Percentiles rank a stretch among this genome's conserved stretches.
Evolutionary conservation across 2,888 invertebrate genomes (phyloP).

Genomic region (Drosophila acutilabella): DNA sequence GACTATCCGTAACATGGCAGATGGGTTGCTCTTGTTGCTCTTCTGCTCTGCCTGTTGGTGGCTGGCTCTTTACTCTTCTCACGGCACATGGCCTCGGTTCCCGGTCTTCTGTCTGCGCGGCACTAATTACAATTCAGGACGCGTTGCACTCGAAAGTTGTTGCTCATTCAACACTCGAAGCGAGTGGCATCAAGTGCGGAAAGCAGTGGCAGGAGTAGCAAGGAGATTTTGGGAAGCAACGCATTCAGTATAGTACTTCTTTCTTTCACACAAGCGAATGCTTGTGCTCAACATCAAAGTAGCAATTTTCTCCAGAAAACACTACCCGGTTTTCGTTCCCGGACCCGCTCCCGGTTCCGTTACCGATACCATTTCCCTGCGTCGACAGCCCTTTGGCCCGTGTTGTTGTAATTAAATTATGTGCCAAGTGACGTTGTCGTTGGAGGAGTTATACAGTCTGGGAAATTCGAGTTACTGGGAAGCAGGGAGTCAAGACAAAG

Average conservation of each 20-base stretch:
- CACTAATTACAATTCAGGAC: slow-evolving; percentile 82
- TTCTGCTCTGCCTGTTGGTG: slow-evolving; percentile 1
- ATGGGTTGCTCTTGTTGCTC: slow-evolving; percentile 7
- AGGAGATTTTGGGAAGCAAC: not conserved
- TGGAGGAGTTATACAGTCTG: slow-evolving; percentile 40
- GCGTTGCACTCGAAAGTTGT: slow-evolving; percentile 79
- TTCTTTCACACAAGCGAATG: not conserved
- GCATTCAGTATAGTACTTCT: not conserved
- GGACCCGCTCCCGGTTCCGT: not conserved
- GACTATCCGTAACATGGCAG: slow-evolving; percentile 32
- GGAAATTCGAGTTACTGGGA: slow-evolving; percentile 8
- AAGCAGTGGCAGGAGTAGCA: not conserved
- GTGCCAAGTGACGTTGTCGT: slow-evolving; percentile 77
- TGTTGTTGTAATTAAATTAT: slow-evolving; percentile 82
- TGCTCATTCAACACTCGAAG: slow-evolving; percentile 75
- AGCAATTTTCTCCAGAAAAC: slow-evolving; percentile 41
- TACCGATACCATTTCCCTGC: not conserved
- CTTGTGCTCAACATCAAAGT: slow-evolving; percentile 66
- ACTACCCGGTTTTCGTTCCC: not conserved
- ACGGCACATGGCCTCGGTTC: not conserved
- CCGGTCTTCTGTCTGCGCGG: slow-evolving; percentile 10
- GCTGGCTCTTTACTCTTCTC: not conserved
- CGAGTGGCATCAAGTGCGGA: slow-evolving; percentile 46
- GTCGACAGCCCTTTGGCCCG: slow-evolving; percentile 13
- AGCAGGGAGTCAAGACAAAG: slow-evolving; percentile 8